Evolutionary conservation across 2,113 vertebrate species (phyloP), one percentile per base, ranked within the genome.

Genomic region (Gadus chalcogrammus): DNA sequence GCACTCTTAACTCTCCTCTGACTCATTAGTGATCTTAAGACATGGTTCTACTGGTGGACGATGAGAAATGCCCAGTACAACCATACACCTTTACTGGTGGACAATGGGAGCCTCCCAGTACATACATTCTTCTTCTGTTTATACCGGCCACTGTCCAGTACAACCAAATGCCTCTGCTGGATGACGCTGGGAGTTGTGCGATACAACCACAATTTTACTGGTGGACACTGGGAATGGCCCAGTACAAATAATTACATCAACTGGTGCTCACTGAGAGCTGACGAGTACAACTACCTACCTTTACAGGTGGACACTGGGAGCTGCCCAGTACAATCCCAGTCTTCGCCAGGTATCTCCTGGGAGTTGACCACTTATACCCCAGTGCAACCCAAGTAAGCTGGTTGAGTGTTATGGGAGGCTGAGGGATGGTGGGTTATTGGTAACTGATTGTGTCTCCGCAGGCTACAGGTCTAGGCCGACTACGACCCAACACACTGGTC

Each of bases 401-500:
- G 58, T 3, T 17, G 17, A 58, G 4, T 58, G 7, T 11, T 5
- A n/a, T n/a, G 5, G 55, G 15, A 58, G 55, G 6, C 4, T 68
- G 11, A 52, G 11, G 42, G 8, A 64, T 59, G 42, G 42, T 7
- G 0, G 42, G 1, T 48, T 48, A 13, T 48, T 7, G 42, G 42
- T 20, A n/a, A 22, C 22, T 11, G 13, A 61, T 69, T 56, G 3
- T 72, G 20, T 1, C 18, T 58, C 2, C 48, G 24, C 88, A 99
- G 97, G 95, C 97, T 61, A 91, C 94, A 59, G 97, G 97, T 81
- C 86, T 99, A 85, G 97, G 97, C 69, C 94, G 96, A 52, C 92
- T 99, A 90, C 97, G 92, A 81, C 96, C 97, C 59, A 98, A 98
- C 80, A 98, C 95, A 0, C 84, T 98, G 79, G 96, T 98, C 38